Evolutionary conservation across 1,140 invertebrate species (phyloP).

Genomic region (Coelopa frigida): DNA sequence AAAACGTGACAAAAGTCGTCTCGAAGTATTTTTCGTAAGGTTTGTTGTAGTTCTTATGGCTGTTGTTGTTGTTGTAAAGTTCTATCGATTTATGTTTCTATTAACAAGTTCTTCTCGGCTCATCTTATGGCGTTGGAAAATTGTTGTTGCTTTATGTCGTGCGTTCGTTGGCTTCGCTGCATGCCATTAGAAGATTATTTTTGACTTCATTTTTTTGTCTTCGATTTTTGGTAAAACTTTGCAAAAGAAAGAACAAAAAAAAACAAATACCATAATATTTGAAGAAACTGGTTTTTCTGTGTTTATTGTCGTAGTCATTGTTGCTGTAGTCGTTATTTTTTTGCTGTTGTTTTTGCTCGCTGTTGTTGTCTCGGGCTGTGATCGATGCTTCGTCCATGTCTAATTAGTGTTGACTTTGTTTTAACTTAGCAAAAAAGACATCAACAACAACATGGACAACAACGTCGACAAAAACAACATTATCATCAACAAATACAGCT

Average conservation of each 20-base stretch:
- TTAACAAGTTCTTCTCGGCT: slow-evolving; percentile 6
- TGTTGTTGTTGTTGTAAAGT: neutral
- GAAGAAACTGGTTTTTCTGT: neutral
- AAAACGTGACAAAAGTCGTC: no score
- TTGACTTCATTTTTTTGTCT: no score
- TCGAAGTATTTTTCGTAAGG: no score
- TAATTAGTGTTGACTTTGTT: neutral
- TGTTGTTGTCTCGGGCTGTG: neutral
- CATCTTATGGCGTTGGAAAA: neutral
- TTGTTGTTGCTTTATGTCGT: no score
- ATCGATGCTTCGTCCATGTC: neutral
- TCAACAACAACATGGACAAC: no score
- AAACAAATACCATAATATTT: neutral
- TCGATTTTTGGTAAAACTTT: no score
- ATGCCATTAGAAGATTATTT: no score
- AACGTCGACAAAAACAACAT: neutral
- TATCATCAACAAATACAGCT: neutral
- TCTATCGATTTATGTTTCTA: slow-evolving; percentile 7
- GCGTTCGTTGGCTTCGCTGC: no score
- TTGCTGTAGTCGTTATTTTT: neutral
- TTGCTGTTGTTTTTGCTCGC: neutral
- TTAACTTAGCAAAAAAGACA: no score
- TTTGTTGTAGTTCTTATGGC: no score
- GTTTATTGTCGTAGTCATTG: neutral
- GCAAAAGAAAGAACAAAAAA: neutral